These are phyloP conservation scores for Amaurobius ferox DNA, from an alignment of 2,888 invertebrate genomes.

Conservation along the genomic window DNA sequence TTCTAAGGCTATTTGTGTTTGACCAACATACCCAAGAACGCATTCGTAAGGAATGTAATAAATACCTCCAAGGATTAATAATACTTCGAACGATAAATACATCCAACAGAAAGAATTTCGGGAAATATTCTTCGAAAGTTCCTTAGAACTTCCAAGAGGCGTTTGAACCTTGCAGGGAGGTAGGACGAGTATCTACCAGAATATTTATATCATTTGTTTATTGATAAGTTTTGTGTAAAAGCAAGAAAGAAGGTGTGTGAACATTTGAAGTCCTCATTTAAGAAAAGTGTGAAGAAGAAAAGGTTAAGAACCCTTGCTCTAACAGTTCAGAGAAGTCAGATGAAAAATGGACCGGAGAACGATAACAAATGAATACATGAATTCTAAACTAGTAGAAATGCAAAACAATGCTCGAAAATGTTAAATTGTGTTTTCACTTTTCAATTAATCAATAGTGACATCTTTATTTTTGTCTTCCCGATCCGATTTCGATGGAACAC, in stretches of 20 bases:
- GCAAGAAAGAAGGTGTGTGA: not conserved
- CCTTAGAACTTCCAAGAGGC: too few species aligned
- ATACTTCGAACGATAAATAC: too few species aligned
- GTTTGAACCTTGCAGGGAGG: too few species aligned
- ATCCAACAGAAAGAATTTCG: too few species aligned
- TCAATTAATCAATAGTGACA: constrained; percentile 4
- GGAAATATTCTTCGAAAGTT: too few species aligned
- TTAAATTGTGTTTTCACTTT: not conserved
- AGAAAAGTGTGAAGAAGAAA: too few species aligned
- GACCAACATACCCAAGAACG: too few species aligned
- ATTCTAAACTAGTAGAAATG: not conserved
- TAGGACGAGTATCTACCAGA: too few species aligned
- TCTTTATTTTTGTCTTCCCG: not conserved
- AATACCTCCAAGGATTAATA: too few species aligned
- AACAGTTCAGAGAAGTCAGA: not conserved
- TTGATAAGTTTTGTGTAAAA: not conserved
- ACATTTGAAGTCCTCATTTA: not conserved
- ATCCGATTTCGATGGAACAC: not conserved
- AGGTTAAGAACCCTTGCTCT: not conserved
- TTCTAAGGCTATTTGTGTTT: too few species aligned
- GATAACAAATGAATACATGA: not conserved
- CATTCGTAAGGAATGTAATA: too few species aligned
- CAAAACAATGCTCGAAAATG: not conserved
- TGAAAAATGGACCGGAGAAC: not conserved
- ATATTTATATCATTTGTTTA: too few species aligned